phyloP scores from a whole-genome alignment of 2,888 invertebrate genomes.

The Latrodectus elegans region DNA sequence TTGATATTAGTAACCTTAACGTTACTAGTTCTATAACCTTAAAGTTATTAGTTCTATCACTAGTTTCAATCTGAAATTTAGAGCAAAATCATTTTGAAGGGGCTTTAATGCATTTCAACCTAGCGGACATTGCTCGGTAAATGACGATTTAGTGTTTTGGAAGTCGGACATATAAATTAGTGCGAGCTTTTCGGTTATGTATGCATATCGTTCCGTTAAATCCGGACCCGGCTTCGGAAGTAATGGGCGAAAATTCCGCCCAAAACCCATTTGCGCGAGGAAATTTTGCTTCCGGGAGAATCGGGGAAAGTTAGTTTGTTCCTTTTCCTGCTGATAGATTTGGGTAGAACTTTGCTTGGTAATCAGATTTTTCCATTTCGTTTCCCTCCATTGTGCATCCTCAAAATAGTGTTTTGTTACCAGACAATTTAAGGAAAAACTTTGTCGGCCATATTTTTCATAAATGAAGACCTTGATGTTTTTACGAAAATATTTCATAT shows the following conservation, averaged over 20 bases:
- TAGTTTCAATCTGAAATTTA: neutral
- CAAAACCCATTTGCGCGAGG: constrained; percentile 13
- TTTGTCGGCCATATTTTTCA: too few species aligned
- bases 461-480: too few species aligned
- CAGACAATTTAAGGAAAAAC: too few species aligned
- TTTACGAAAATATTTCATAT: too few species aligned
- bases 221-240: neutral
- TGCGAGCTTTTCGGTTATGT: neutral
- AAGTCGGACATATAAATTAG: constrained; percentile 46
- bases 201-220: constrained; percentile 15
- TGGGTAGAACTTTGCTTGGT: neutral
- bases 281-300: constrained; percentile 28
- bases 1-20: too few species aligned
- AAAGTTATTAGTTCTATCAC: too few species aligned
- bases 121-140: neutral
- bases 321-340: neutral
- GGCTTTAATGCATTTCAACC: neutral
- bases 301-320: neutral
- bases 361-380: too few species aligned
- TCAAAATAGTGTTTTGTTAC: too few species aligned
- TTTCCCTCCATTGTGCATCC: too few species aligned
- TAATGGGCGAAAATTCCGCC: constrained; percentile 18
- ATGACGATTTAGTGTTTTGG: constrained; percentile 57
- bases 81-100: neutral
- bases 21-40: too few species aligned